phyloP scores from a whole-genome alignment of 2,113 vertebrate genomes.

The Boleophthalmus pectinirostris region DNA sequence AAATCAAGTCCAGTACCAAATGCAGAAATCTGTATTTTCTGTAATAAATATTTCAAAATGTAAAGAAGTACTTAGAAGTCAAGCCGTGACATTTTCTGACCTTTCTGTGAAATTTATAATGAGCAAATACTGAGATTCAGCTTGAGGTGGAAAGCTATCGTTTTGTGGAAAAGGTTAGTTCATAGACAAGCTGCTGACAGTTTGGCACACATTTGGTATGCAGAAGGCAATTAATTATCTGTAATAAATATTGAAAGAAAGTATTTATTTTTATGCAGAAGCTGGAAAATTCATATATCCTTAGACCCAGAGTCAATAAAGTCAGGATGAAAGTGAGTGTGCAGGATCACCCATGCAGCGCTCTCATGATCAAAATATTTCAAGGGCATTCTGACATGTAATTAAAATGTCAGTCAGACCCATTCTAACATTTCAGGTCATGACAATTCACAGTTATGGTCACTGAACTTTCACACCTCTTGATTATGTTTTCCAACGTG shows the following conservation, averaged over 20 bases:
- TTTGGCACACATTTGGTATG: not conserved
- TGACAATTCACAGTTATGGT: not conserved
- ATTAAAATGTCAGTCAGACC: too few relatives aligned
- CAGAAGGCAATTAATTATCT: not conserved
- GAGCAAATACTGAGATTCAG: not conserved
- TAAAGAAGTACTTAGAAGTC: not conserved
- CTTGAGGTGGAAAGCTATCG: not conserved
- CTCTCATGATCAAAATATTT: too few relatives aligned
- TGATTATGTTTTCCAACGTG: not conserved
- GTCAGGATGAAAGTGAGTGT: too few relatives aligned
- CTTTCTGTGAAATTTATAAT: not conserved
- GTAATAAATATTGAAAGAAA: not conserved
- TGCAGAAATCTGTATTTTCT: not conserved
- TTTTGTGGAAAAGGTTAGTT: not conserved
- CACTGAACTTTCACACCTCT: not conserved
- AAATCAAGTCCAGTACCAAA: too few relatives aligned
- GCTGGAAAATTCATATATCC: not conserved
- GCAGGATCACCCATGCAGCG: too few relatives aligned
- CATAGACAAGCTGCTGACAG: not conserved
- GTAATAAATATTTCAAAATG: not conserved
- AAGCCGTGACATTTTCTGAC: not conserved
- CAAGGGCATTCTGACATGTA: too few relatives aligned
- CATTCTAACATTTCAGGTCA: too few relatives aligned
- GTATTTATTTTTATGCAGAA: not conserved
- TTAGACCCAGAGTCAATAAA: not conserved